These are phyloP conservation scores for Rhinichthys osculus DNA, from an alignment of 2,797 vertebrate genomes.

Conservation along the genomic window DNA sequence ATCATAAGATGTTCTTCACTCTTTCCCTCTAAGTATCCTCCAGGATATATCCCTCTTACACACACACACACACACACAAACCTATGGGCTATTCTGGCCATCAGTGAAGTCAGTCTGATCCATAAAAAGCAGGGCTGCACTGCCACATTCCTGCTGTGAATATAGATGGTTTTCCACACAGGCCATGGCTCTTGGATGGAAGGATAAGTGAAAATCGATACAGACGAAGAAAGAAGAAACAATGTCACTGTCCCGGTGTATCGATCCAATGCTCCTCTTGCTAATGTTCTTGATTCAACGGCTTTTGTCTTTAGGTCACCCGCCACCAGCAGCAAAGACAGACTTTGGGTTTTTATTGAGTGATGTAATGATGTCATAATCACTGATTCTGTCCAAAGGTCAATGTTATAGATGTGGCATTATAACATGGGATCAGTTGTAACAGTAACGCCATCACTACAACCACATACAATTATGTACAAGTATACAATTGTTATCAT, in stretches of 20 bases:
- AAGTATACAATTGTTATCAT: background rate
- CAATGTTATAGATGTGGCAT: background rate
- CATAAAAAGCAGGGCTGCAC: background rate
- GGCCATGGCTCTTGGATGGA: constrained; percentile 12
- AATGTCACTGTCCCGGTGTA: constrained; percentile 33
- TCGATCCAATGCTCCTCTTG: constrained; percentile 1
- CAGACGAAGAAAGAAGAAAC: constrained; percentile 33
- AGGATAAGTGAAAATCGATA: constrained; percentile 56
- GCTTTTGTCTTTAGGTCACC: constrained; percentile 16
- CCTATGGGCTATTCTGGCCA: background rate
- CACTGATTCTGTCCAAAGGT: background rate
- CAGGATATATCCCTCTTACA: background rate
- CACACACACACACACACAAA: background rate
- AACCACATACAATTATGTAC: too few relatives aligned
- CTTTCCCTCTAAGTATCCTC: background rate
- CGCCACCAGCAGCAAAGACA: background rate
- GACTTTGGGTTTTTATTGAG: background rate
- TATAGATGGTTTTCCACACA: constrained; percentile 28
- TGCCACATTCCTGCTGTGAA: constrained; percentile 41
- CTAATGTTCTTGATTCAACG: constrained; percentile 32
- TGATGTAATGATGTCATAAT: constrained; percentile 4
- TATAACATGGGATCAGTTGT: background rate
- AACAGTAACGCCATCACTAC: background rate
- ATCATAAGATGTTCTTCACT: background rate
- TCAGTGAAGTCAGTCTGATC: background rate